Conservation (phyloP, 2,797 vertebrate species). For the Enteromius mattozi region DNA sequence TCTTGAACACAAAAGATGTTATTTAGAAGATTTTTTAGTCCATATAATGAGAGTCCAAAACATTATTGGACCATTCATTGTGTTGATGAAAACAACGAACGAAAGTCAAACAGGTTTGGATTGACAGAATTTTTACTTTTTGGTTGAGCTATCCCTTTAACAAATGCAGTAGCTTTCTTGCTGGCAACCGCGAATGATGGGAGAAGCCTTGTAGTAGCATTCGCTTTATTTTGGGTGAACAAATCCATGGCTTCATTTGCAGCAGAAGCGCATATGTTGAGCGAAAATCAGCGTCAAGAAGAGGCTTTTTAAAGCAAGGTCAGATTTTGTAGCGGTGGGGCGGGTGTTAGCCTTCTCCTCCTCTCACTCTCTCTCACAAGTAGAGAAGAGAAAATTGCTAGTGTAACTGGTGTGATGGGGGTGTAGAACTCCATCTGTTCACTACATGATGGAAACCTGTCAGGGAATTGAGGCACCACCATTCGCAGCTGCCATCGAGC, state of each 20-base stretch:
- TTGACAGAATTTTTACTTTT: not conserved
- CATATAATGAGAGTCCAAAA: not conserved
- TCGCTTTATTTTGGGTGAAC: slow-evolving; percentile 7
- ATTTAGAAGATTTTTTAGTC: not conserved
- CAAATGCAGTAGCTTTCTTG: not conserved
- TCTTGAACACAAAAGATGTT: not conserved
- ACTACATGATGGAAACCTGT: slow-evolving; percentile 62
- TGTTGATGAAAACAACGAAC: not conserved
- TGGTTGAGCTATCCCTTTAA: not conserved
- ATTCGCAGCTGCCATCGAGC: slow-evolving; percentile 60
- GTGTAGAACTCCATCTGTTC: slow-evolving; percentile 66
- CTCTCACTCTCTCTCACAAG: slow-evolving; percentile 31
- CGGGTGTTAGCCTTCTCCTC: slow-evolving; percentile 19
- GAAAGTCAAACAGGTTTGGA: not conserved
- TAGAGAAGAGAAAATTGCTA: slow-evolving; percentile 59
- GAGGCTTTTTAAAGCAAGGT: slow-evolving; percentile 44
- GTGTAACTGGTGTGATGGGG: slow-evolving; percentile 61
- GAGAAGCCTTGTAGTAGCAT: slow-evolving; percentile 5
- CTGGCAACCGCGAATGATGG: not conserved
- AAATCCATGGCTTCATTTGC: slow-evolving; percentile 23
- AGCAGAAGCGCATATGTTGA: slow-evolving; percentile 26
- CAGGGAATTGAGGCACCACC: slow-evolving; percentile 57
- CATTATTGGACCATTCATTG: not conserved
- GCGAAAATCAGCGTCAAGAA: slow-evolving; percentile 29
- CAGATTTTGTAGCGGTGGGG: slow-evolving; percentile 30